Evolutionary conservation across 2,888 invertebrate species (phyloP).

Genomic region (Spicauda simplicius): DNA sequence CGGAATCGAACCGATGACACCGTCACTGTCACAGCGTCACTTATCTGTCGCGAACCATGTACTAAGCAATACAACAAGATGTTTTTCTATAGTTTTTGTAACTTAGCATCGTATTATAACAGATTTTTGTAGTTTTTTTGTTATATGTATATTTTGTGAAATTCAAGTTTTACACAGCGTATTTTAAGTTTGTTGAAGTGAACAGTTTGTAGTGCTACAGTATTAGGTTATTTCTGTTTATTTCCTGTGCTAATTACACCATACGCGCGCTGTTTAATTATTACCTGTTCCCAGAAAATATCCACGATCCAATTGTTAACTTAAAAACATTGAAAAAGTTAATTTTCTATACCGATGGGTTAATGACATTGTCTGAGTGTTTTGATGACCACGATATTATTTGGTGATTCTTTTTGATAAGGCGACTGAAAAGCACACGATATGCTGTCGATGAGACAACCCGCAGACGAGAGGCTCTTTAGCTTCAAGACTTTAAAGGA

Average conservation of each 20-base stretch:
- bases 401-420: conserved; percentile 27
- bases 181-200: no score
- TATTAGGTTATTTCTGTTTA: no score
- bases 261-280: background rate
- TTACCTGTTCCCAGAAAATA: background rate
- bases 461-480: conserved; percentile 66
- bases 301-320: background rate
- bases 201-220: no score
- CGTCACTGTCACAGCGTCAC: conserved; percentile 44
- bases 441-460: conserved; percentile 67
- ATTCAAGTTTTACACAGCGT: background rate
- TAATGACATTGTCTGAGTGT: conserved; percentile 42
- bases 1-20: conserved; percentile 51
- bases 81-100: background rate
- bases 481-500: conserved; percentile 74
- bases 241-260: no score
- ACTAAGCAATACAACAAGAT: background rate
- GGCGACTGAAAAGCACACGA: conserved; percentile 42
- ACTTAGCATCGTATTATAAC: background rate
- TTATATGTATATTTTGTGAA: background rate
- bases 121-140: background rate
- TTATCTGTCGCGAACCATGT: conserved; percentile 14
- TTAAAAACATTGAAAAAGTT: no score
- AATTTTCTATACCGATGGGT: conserved; percentile 12
- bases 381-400: background rate